Conservation (phyloP, 2,888 invertebrate genomes). For the Halocaridina rubra region DNA sequence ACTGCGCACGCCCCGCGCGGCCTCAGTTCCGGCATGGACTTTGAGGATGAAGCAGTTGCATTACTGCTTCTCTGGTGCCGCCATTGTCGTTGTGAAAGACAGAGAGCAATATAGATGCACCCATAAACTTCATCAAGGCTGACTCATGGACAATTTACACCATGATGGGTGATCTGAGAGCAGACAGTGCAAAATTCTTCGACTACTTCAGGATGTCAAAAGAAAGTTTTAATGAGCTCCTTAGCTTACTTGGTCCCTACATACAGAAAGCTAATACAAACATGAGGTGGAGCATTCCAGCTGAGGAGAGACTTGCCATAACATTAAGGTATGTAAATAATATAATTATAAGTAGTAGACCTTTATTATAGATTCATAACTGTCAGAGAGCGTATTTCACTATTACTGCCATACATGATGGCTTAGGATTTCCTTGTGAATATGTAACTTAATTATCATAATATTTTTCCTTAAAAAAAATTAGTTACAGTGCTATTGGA, state of each 20-base stretch:
- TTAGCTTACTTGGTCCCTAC: not conserved
- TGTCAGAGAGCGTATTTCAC: no score
- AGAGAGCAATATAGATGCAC: not conserved
- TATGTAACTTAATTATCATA: not conserved
- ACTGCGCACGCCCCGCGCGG: not conserved
- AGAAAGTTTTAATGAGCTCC: not conserved
- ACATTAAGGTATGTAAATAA: slow-evolving; percentile 8
- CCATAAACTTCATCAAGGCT: not conserved
- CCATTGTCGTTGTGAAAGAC: not conserved
- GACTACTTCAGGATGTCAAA: not conserved
- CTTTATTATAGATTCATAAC: not conserved
- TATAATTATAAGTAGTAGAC: not conserved
- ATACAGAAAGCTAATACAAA: not conserved
- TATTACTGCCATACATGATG: not conserved
- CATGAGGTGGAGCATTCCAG: slow-evolving; percentile 12
- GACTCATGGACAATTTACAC: not conserved
- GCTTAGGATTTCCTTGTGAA: not conserved
- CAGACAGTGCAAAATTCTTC: slow-evolving; percentile 10
- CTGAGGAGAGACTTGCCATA: slow-evolving; percentile 4
- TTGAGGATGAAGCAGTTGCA: not conserved
- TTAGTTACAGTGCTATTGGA: not conserved
- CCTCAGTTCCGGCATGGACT: not conserved
- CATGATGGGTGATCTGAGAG: slow-evolving; percentile 8
- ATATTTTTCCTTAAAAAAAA: not conserved
- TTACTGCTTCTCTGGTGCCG: not conserved